Conservation (phyloP, 2,113 vertebrate species). For the Tichodroma muraria region DNA sequence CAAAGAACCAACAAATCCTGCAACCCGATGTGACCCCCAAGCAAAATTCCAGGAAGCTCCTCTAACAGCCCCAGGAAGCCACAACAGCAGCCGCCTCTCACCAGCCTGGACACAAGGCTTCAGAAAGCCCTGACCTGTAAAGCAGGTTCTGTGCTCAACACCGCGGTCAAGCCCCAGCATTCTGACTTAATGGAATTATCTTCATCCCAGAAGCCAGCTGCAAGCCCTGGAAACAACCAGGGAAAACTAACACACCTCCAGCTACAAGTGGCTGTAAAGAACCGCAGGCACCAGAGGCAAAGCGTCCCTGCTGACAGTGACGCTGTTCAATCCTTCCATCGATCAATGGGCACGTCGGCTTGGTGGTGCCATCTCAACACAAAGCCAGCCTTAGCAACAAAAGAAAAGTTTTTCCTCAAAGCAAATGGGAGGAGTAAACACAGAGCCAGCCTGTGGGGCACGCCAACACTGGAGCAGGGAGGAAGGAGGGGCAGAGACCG, state of each 20-base stretch:
- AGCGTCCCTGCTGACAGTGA: not conserved
- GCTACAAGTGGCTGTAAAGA: rapidly evolving
- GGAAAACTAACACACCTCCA: not conserved
- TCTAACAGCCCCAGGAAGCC: too few species aligned
- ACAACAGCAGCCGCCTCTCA: not conserved
- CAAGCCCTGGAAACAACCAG: not conserved
- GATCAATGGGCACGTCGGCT: rapidly evolving
- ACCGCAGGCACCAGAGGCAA: not conserved
- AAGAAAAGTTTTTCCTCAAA: not conserved
- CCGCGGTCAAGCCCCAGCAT: rapidly evolving
- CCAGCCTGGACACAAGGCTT: not conserved
- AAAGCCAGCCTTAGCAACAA: rapidly evolving
- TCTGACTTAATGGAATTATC: not conserved
- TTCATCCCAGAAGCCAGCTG: not conserved
- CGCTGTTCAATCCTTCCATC: not conserved
- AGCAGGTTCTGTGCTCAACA: not conserved
- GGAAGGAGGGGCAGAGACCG: not conserved
- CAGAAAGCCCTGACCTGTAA: not conserved
- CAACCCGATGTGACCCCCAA: not conserved
- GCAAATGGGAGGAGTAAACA: not conserved
- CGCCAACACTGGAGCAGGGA: rapidly evolving
- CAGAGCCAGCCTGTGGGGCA: not conserved
- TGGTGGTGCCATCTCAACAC: not conserved
- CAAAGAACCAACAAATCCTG: rapidly evolving
- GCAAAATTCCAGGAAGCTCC: not conserved